These are phyloP conservation scores for Sus scrofa DNA, from an alignment of 2,113 vertebrate genomes.

Conservation along the genomic window T2T-Sscrofa CM000814.6:80289501-80290000, in stretches of 20 bases:
- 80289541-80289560: too few relatives aligned
- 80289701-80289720: too few relatives aligned
- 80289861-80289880: not conserved
- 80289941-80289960: not conserved
- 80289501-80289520: too few relatives aligned
- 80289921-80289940: not conserved
- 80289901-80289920: not conserved
- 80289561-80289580: too few relatives aligned
- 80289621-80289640: too few relatives aligned
- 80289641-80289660: too few relatives aligned
- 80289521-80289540: too few relatives aligned
- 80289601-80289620: too few relatives aligned
- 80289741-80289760: not conserved
- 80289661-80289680: too few relatives aligned
- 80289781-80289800: not conserved
- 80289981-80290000: not conserved
- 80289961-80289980: not conserved
- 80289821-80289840: not conserved
- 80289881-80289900: not conserved
- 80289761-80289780: not conserved
- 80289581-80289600: too few relatives aligned
- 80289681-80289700: too few relatives aligned
- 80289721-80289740: too few relatives aligned
- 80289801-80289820: not conserved
- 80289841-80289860: not conserved